A percentile compares a stretch with the other conserved stretches of the same genome.
These are phyloP conservation scores for Pipistrellus kuhlii DNA, from an alignment of 2,797 vertebrate species.

Conservation along the genomic window DNA sequence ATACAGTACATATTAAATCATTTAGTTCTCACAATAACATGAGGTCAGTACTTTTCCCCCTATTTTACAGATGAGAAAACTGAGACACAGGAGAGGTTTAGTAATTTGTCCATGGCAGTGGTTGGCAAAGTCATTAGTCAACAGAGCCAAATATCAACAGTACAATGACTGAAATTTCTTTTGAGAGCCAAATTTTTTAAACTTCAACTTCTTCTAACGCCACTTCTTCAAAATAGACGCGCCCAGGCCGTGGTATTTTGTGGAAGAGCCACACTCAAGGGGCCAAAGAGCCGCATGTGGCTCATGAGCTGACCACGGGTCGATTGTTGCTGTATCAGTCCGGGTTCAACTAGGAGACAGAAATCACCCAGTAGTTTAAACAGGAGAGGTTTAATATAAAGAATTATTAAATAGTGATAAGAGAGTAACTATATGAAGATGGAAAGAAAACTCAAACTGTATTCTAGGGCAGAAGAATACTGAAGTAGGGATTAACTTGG, in stretches of 20 bases:
- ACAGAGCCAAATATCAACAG: no score
- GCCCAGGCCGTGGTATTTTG: no score
- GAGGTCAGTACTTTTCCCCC: background rate
- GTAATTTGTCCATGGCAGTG: background rate
- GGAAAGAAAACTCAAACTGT: background rate
- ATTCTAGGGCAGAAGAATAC: background rate
- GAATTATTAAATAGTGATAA: background rate
- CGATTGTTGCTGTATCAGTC: background rate
- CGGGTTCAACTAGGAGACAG: background rate
- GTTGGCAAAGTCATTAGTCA: no score
- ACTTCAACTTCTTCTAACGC: no score
- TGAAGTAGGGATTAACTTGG: background rate
- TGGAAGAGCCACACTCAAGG: no score
- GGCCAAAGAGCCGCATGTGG: no score
- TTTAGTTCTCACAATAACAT: conserved; percentile 3
- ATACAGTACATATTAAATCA: background rate
- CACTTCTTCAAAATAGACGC: no score
- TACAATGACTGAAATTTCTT: no score
- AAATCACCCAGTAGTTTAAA: background rate
- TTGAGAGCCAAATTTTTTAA: no score
- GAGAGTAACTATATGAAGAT: background rate
- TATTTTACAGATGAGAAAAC: conserved; percentile 1
- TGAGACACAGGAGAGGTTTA: conserved; percentile 21
- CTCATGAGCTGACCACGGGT: no score
- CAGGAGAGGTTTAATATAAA: conserved; percentile 10